A percentile compares a stretch with the other conserved stretches of the same genome.
Conservation (phyloP, 2,113 vertebrate species). For the Capricornis sumatraensis region DNA sequence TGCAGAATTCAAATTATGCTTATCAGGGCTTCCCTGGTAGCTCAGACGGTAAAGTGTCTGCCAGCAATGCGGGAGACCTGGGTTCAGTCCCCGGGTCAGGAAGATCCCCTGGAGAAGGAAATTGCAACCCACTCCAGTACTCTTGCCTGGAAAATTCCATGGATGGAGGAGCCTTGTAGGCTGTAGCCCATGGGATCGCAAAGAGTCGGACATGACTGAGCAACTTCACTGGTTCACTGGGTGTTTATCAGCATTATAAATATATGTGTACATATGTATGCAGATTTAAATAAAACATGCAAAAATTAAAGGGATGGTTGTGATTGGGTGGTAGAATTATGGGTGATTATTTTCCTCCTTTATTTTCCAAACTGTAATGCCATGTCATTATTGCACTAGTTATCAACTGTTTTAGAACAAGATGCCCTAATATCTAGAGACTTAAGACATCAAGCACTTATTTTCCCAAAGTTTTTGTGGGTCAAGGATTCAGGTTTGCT, state of each 20-base stretch:
- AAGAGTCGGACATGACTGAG: fast-evolving
- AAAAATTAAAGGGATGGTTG: neutral
- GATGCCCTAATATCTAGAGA: neutral
- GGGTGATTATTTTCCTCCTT: neutral
- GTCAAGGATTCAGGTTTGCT: neutral
- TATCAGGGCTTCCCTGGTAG: neutral
- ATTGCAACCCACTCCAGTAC: neutral
- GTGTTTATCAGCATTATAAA: neutral
- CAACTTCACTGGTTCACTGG: neutral
- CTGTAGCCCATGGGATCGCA: neutral
- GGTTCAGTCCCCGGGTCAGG: neutral
- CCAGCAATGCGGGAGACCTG: neutral
- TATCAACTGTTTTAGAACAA: neutral
- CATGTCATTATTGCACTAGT: neutral
- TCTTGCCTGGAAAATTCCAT: neutral
- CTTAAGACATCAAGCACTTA: neutral
- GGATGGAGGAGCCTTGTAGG: neutral
- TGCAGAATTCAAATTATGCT: neutral
- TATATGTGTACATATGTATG: neutral
- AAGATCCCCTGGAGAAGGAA: neutral
- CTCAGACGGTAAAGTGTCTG: neutral
- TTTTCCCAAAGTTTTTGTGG: neutral
- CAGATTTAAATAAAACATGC: neutral
- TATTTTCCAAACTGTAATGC: neutral
- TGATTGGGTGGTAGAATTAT: neutral